Evolutionary conservation across 2,797 vertebrate species (phyloP).

Genomic region (Kryptolebias ocellatus): DNA sequence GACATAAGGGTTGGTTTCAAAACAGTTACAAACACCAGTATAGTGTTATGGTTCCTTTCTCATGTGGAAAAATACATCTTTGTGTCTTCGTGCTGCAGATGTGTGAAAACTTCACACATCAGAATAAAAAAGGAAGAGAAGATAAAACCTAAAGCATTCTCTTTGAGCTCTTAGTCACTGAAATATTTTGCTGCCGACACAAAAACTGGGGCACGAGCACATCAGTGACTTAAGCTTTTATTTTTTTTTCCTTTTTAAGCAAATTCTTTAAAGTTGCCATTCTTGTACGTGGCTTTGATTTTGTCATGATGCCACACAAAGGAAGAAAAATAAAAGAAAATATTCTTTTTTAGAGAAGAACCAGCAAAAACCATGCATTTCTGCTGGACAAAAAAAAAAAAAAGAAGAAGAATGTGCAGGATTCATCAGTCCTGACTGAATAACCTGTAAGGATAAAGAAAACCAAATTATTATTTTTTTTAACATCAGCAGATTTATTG

Average conservation of each 20-base stretch:
- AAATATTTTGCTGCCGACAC: conserved; percentile 7
- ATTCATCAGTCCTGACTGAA: too few species aligned
- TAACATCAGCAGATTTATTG: too few species aligned
- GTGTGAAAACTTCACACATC: conserved; percentile 5
- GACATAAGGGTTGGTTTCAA: conserved; percentile 8
- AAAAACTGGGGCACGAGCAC: neutral
- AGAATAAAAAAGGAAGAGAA: conserved; percentile 2
- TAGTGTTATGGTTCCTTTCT: conserved; percentile 3
- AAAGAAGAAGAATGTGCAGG: too few species aligned
- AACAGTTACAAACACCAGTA: neutral
- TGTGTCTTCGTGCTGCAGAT: neutral
- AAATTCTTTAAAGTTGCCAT: conserved; percentile 2
- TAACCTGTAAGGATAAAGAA: too few species aligned
- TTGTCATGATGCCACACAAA: neutral
- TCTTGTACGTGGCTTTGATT: conserved; percentile 1
- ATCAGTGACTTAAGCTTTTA: neutral
- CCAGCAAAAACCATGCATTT: too few species aligned
- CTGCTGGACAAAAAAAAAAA: too few species aligned
- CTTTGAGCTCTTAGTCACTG: conserved; percentile 5
- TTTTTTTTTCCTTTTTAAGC: neutral
- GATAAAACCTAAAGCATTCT: conserved; percentile 7
- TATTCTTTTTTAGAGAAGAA: neutral
- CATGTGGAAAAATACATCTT: neutral
- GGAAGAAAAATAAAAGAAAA: neutral
- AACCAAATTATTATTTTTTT: too few species aligned